Base-by-base conservation (phyloP, 2,113 vertebrate species). In the Xyliphius kryptos region DNA sequence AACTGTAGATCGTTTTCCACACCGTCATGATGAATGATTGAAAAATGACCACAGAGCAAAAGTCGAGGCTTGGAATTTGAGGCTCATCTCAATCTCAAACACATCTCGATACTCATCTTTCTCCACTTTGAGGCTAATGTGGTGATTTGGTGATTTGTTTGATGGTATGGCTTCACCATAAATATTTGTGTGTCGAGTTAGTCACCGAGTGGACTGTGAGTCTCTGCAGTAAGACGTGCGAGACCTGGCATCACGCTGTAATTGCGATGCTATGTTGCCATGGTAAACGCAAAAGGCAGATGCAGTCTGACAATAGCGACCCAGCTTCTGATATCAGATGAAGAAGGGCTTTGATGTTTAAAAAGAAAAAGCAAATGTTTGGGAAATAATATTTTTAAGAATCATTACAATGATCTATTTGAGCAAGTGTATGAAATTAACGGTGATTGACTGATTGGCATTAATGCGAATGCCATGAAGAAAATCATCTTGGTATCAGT, bases 201-300 rank as follows among this genome's bases (percentile, higher is more conserved):
- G 11, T 17, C 49, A 40, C 49, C 6, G 10, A 17, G 50, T 14
- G 55, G 3, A 49, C 41, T 56, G 53, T 36, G 43, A 19, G 21
- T 21, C 46, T 15, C 32, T 37, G 15, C 40, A 15, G 26, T 48
- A 7, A 22, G 17, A 36, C 21, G 55, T 43, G 55, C 13, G 38
- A 20, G 41, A 56, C 52, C 52, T 15, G 26, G 26, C 41, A 48
- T 64, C 52, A 64, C 6, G n/a, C 43, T 56, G 14, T 56, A 65
- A 65, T 56, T 65, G 53, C 63, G 49, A 49, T 65, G 32, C 32
- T 13, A 40, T 22, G 63, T 49, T 56, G 59, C 47, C 26, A 65
- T 49, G 43, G 43, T 22, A 49, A 49, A 44, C 7, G 44, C 14
- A 56, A 22, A 49, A 56, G 63, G 26, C 62, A 56, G 9, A 20